Percentiles rank a stretch among this genome's conserved stretches.
Evolutionary conservation across 1,140 invertebrate species (phyloP).

Genomic region (Gonioctena quinquepunctata): DNA sequence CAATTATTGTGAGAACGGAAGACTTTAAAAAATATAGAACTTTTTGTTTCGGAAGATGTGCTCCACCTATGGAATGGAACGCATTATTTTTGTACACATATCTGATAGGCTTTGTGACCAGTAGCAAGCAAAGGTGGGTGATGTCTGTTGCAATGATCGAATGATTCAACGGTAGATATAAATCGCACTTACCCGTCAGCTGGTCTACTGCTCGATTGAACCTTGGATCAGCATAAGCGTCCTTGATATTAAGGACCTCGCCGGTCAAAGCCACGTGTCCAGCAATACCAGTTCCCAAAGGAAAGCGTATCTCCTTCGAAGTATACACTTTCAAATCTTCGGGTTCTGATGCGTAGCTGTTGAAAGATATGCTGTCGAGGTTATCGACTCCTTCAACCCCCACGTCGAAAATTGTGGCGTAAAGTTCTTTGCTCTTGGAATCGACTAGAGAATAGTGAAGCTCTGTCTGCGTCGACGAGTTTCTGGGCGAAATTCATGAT

Average conservation of each 20-base stretch:
- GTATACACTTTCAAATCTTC: slow-evolving; percentile 48
- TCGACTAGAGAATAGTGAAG: slow-evolving; percentile 79
- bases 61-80: too few species aligned
- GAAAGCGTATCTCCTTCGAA: slow-evolving; percentile 61
- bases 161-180: too few species aligned
- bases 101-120: too few species aligned
- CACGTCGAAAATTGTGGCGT: slow-evolving; percentile 81
- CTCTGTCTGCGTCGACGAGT: slow-evolving; percentile 79
- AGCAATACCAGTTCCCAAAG: slow-evolving; percentile 63
- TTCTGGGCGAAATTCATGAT: slow-evolving; percentile 82
- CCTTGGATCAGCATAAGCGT: slow-evolving; percentile 78
- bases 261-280: slow-evolving; percentile 73
- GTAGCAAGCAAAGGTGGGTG: too few species aligned
- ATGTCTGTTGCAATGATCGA: too few species aligned
- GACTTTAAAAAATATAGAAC: too few species aligned
- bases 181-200: slow-evolving; percentile 66
- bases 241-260: slow-evolving; percentile 74
- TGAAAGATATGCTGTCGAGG: slow-evolving; percentile 10
- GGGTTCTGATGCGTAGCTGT: slow-evolving; percentile 12
- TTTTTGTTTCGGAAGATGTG: too few species aligned
- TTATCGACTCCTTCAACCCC: slow-evolving; percentile 53
- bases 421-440: slow-evolving; percentile 71
- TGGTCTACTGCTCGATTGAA: slow-evolving; percentile 81
- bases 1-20: too few species aligned
- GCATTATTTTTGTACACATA: too few species aligned